Percentiles rank a stretch among this genome's conserved stretches.
phyloP scores from a whole-genome alignment of 92 coral and sea anemone species.

The Phenganax subtilis region DNA sequence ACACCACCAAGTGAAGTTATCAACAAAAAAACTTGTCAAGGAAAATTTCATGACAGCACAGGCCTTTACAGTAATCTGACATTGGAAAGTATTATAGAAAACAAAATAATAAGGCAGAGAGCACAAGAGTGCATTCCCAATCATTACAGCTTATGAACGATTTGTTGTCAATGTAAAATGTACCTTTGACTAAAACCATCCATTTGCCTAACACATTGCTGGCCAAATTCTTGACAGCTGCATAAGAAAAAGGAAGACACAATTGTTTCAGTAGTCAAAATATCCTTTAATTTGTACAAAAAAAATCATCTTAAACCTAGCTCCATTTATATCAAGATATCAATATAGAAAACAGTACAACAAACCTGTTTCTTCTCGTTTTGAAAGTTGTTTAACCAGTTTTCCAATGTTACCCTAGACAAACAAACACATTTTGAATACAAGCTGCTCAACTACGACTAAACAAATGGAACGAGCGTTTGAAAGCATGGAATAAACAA shows the following conservation, averaged over 20 bases:
- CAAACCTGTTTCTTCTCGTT: constrained; percentile 81
- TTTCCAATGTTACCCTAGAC: constrained; percentile 88
- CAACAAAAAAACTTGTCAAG: too few relatives aligned
- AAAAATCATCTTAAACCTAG: not conserved
- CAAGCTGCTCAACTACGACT: not conserved
- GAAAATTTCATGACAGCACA: too few relatives aligned
- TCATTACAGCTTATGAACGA: too few relatives aligned
- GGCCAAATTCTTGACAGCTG: constrained; percentile 77
- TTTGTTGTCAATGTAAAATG: not conserved
- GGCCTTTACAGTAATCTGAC: too few relatives aligned
- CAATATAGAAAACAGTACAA: not conserved
- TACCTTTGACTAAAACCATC: constrained; percentile 76
- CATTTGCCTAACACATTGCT: constrained; percentile 69
- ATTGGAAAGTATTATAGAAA: too few relatives aligned
- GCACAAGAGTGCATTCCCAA: too few relatives aligned
- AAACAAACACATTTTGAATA: not conserved
- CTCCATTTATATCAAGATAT: not conserved
- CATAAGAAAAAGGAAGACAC: not conserved
- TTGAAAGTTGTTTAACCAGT: constrained; percentile 77
- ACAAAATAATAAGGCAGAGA: too few relatives aligned
- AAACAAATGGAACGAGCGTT: not conserved
- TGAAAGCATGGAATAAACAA: too few relatives aligned
- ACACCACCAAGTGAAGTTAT: too few relatives aligned
- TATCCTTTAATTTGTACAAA: too few relatives aligned
- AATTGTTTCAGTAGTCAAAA: not conserved